These are phyloP conservation scores for Leuciscus waleckii DNA, from an alignment of 2,797 vertebrate genomes.

Conservation along the genomic window DNA sequence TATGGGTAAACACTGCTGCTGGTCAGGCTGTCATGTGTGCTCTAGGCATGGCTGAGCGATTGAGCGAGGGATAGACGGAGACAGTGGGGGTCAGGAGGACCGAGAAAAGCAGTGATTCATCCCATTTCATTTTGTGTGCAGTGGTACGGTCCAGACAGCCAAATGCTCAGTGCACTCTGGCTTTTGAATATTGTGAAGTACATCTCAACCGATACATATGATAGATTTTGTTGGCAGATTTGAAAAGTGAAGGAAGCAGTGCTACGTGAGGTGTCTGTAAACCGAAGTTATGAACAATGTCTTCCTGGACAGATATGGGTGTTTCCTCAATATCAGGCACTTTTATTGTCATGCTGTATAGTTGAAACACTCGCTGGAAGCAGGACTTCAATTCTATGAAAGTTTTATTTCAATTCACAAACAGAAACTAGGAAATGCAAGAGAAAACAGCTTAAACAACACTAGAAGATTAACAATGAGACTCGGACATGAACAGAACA, in stretches of 20 bases:
- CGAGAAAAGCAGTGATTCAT: conserved; percentile 57
- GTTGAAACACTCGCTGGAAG: no score
- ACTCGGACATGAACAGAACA: no score
- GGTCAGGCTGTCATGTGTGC: conserved; percentile 57
- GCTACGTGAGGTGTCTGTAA: background rate
- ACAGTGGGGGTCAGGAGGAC: conserved; percentile 48
- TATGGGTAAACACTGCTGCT: conserved; percentile 48
- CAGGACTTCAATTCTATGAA: no score
- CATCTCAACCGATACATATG: conserved; percentile 40
- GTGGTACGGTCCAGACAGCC: conserved; percentile 30
- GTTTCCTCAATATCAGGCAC: conserved; percentile 5
- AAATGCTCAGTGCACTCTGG: conserved; percentile 47
- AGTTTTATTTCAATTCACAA: no score
- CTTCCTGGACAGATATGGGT: background rate
- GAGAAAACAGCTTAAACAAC: no score
- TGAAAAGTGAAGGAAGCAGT: conserved; percentile 44
- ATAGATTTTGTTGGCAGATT: conserved; percentile 43
- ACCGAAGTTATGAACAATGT: conserved; percentile 4
- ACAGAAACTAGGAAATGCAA: no score
- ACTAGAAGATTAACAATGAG: no score
- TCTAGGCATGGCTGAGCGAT: conserved; percentile 49
- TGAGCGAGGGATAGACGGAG: conserved; percentile 50
- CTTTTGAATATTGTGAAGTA: conserved; percentile 29
- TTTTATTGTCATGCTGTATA: background rate
- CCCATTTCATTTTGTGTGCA: conserved; percentile 49